phyloP scores from a whole-genome alignment of 2,888 invertebrate species.

The Spodoptera littoralis region DNA sequence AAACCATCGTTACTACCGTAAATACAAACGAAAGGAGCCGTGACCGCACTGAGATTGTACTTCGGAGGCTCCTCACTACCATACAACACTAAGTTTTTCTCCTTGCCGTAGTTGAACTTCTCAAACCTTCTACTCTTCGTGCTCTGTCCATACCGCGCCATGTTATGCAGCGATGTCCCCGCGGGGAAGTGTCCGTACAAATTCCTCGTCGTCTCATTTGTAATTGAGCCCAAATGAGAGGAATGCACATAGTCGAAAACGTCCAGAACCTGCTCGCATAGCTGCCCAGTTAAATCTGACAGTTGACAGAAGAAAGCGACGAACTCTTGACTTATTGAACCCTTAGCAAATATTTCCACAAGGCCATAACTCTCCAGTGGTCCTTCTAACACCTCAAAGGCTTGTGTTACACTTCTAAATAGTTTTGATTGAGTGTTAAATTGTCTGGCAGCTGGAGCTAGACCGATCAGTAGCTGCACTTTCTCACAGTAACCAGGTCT shows the following conservation, averaged over 20 bases:
- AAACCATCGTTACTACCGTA: constrained; percentile 87
- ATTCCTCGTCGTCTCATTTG: constrained; percentile 62
- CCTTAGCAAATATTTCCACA: constrained; percentile 70
- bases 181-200: constrained; percentile 73
- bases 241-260: constrained; percentile 63
- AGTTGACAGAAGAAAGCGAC: constrained; percentile 70
- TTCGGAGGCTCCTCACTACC: constrained; percentile 67
- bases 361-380: constrained; percentile 58
- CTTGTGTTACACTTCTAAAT: constrained; percentile 52
- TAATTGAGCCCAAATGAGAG: constrained; percentile 71
- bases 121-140: constrained; percentile 63
- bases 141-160: constrained; percentile 76
- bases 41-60: constrained; percentile 69
- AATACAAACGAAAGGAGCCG: constrained; percentile 69
- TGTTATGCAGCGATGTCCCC: constrained; percentile 59
- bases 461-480: constrained; percentile 87
- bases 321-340: constrained; percentile 67
- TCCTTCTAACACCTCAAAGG: constrained; percentile 55
- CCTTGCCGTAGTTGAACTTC: constrained; percentile 75
- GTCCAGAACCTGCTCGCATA: constrained; percentile 61
- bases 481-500: constrained; percentile 91
- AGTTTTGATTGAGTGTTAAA: constrained; percentile 86
- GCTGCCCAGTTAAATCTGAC: constrained; percentile 54
- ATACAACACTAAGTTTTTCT: constrained; percentile 68
- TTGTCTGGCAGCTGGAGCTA: constrained; percentile 90